A percentile compares a stretch with the other conserved stretches of the same genome.
Conservation (phyloP, 2,113 vertebrate species). For the Notarius lentiginosus region DNA sequence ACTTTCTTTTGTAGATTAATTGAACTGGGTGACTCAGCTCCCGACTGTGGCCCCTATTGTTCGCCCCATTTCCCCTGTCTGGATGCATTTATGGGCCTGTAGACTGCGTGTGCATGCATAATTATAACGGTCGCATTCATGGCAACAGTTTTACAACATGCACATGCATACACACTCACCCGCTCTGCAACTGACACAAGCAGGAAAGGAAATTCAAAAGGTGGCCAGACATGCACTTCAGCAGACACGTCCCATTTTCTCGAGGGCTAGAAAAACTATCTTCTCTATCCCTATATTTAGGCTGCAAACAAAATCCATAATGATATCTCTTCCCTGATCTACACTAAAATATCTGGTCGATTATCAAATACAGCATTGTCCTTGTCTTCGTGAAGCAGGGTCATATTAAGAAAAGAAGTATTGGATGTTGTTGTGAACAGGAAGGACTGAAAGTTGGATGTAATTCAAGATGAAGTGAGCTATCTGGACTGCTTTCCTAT, state of each 20-base stretch:
- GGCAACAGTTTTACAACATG: slow-evolving; percentile 2
- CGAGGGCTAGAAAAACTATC: not conserved
- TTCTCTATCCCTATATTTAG: no score
- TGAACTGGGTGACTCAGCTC: slow-evolving; percentile 68
- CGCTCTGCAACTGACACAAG: slow-evolving; percentile 21
- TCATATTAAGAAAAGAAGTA: not conserved
- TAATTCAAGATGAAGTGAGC: slow-evolving; percentile 5
- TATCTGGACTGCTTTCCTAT: slow-evolving; percentile 1
- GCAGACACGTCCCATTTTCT: not conserved
- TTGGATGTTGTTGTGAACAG: not conserved
- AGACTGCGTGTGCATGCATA: slow-evolving; percentile 31
- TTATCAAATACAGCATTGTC: not conserved
- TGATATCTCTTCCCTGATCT: not conserved
- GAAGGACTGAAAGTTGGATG: not conserved
- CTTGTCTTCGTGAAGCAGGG: not conserved
- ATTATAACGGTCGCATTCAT: slow-evolving; percentile 31
- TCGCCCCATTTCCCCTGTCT: not conserved
- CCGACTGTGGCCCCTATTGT: slow-evolving; percentile 54
- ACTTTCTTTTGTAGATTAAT: slow-evolving; percentile 65
- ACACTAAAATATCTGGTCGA: slow-evolving; percentile 1
- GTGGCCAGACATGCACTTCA: not conserved
- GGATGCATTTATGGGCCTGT: slow-evolving; percentile 15
- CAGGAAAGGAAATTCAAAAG: not conserved
- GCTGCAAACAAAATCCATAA: not conserved
- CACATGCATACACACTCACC: slow-evolving; percentile 54